These are phyloP conservation scores for Epinephelus fuscoguttatus DNA, from an alignment of 2,113 vertebrate genomes.

Conservation along the genomic window DNA sequence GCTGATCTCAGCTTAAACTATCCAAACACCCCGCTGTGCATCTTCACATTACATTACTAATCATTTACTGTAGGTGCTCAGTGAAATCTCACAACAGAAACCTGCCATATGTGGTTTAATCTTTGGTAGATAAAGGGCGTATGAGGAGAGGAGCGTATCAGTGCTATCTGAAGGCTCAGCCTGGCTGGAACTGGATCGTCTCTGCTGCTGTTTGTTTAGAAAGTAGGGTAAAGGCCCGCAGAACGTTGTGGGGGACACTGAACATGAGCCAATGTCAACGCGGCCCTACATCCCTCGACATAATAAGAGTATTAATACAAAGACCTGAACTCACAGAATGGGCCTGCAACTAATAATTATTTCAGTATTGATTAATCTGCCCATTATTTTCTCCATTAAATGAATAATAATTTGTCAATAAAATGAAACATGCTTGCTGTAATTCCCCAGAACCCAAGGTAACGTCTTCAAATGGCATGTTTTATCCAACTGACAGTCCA, in stretches of 20 bases:
- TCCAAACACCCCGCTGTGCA: conserved; percentile 17
- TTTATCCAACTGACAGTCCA: background rate
- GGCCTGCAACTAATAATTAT: background rate
- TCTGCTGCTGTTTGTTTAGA: conserved; percentile 53
- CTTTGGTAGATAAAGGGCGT: conserved; percentile 7
- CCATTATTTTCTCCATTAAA: too few species aligned
- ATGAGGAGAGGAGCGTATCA: background rate
- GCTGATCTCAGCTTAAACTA: conserved; percentile 40
- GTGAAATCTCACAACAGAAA: conserved; percentile 26
- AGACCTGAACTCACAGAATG: background rate
- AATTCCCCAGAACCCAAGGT: background rate
- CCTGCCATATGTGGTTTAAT: background rate
- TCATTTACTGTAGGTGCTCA: conserved; percentile 20
- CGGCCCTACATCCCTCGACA: background rate
- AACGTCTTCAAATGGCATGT: too few species aligned
- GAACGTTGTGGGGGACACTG: background rate
- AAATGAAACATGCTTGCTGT: background rate
- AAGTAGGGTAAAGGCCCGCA: conserved; percentile 52
- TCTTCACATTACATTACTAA: conserved; percentile 16
- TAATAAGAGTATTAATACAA: background rate
- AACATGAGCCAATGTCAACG: conserved; percentile 1
- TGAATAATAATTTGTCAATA: background rate
- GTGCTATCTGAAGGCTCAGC: background rate
- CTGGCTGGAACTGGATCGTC: conserved; percentile 54
- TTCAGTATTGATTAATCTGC: background rate